Conservation (phyloP, 2,888 invertebrate species). For the Chrysolina oricalcia region DNA sequence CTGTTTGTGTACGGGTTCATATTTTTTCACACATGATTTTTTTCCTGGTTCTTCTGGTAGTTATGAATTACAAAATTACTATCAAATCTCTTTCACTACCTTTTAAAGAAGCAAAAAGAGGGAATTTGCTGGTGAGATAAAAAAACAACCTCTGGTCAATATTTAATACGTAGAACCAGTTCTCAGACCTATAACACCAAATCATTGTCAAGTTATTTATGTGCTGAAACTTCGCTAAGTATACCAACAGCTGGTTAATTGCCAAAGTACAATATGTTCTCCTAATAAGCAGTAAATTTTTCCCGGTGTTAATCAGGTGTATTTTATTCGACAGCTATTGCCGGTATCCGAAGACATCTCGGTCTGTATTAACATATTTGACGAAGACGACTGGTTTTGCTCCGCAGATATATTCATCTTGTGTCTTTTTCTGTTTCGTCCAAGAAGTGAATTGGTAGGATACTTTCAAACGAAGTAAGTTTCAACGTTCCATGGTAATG, state of each 20-base stretch:
- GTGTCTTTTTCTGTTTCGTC: too few species aligned
- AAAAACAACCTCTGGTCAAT: slow-evolving; percentile 53
- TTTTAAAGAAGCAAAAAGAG: too few species aligned
- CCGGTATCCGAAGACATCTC: slow-evolving; percentile 42
- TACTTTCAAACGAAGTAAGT: too few species aligned
- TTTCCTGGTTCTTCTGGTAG: too few species aligned
- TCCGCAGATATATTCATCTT: too few species aligned
- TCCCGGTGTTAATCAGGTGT: slow-evolving; percentile 67
- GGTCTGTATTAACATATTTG: slow-evolving; percentile 41
- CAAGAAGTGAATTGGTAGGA: too few species aligned
- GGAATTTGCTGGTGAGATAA: too few species aligned
- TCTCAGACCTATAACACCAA: slow-evolving; percentile 64
- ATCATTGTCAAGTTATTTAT: slow-evolving; percentile 69
- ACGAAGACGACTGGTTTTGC: neutral
- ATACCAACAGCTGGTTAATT: slow-evolving; percentile 68
- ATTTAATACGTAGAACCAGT: slow-evolving; percentile 68
- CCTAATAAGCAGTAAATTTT: slow-evolving; percentile 68
- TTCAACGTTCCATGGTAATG: too few species aligned
- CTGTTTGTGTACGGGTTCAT: too few species aligned
- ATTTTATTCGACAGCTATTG: slow-evolving; percentile 50
- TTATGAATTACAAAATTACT: too few species aligned
- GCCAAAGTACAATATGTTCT: slow-evolving; percentile 68
- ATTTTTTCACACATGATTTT: too few species aligned
- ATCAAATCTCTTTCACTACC: too few species aligned
- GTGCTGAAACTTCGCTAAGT: slow-evolving; percentile 64